These are phyloP conservation scores for Anolis carolinensis DNA, from an alignment of 2,113 vertebrate species.

Conservation along the genomic window DNA sequence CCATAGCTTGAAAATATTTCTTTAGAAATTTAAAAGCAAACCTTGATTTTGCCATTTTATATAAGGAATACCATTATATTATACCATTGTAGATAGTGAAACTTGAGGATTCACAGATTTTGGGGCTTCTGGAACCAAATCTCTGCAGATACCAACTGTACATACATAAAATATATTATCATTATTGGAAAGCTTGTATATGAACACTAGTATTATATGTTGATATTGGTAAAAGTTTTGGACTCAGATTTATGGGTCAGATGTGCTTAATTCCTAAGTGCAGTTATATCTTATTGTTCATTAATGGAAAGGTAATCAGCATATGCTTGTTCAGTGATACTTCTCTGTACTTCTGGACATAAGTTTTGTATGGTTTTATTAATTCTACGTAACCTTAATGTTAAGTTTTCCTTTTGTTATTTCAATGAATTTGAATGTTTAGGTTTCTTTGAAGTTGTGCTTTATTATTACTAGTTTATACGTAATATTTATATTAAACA, in stretches of 20 bases:
- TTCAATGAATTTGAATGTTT: neutral
- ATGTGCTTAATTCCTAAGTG: too few relatives aligned
- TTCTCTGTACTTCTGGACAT: too few relatives aligned
- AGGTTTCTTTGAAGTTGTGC: neutral
- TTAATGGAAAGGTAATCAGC: neutral
- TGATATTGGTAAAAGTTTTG: neutral
- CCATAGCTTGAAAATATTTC: too few relatives aligned
- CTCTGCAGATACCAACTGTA: too few relatives aligned
- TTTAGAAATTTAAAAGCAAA: too few relatives aligned
- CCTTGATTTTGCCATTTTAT: too few relatives aligned
- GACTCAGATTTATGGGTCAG: neutral
- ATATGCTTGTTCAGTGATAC: neutral
- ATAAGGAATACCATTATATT: too few relatives aligned
- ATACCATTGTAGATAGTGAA: too few relatives aligned
- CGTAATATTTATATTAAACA: neutral
- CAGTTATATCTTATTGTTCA: neutral
- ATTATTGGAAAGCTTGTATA: neutral
- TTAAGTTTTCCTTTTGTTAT: too few relatives aligned
- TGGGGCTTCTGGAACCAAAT: too few relatives aligned
- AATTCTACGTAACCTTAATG: neutral
- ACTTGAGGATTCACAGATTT: too few relatives aligned
- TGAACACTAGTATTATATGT: neutral
- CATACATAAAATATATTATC: neutral
- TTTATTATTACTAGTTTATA: neutral
- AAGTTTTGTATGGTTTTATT: neutral